Conservation (phyloP, 2,797 vertebrate genomes). For the Meda fulgida region DNA sequence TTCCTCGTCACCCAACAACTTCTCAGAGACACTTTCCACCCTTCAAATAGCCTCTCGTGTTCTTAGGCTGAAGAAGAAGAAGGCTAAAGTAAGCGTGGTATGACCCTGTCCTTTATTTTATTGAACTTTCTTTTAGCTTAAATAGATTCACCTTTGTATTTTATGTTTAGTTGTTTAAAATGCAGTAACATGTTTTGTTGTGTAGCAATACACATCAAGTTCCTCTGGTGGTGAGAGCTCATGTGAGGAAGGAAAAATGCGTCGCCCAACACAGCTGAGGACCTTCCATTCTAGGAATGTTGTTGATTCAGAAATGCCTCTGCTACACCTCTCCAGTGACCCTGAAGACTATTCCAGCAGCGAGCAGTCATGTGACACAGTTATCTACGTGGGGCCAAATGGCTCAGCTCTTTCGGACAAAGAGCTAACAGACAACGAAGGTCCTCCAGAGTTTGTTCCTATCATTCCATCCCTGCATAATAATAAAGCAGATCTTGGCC, state of each 20-base stretch:
- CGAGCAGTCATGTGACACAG: constrained; percentile 97
- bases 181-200: constrained; percentile 14
- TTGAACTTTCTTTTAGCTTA: background rate
- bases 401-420: constrained; percentile 94
- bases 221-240: constrained; percentile 99
- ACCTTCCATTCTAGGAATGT: constrained; percentile 88
- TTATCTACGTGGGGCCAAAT: constrained; percentile 96
- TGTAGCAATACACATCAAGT: constrained; percentile 93
- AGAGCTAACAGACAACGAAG: constrained; percentile 97
- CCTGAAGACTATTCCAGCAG: constrained; percentile 98
- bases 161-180: background rate
- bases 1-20: constrained; percentile 90
- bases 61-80: constrained; percentile 99
- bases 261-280: constrained; percentile 94
- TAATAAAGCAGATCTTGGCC: constrained; percentile 76
- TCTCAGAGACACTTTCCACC: constrained; percentile 94
- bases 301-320: constrained; percentile 85
- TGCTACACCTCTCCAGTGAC: constrained; percentile 90
- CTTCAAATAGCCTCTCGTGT: constrained; percentile 97
- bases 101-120: constrained; percentile 52
- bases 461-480: constrained; percentile 94
- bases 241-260: constrained; percentile 97
- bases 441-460: constrained; percentile 95
- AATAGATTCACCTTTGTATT: background rate
- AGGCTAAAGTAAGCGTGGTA: constrained; percentile 92